These are phyloP conservation scores for Mythimna pallens DNA, from an alignment of 2,888 invertebrate genomes.

Conservation along the genomic window DNA sequence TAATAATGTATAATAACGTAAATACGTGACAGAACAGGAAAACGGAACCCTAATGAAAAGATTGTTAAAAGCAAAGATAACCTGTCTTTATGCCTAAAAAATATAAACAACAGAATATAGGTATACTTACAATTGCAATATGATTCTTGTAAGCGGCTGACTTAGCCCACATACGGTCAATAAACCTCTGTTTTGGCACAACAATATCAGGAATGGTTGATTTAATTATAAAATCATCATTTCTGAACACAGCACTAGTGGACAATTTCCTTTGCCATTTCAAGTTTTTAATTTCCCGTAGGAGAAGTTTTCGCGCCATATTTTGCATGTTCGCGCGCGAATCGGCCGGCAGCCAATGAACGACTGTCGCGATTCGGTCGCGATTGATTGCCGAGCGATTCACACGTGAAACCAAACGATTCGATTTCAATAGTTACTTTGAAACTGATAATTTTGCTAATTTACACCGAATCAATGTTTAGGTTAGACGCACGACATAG, in stretches of 20 bases:
- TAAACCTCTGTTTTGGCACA: constrained; percentile 77
- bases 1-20: no score
- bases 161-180: constrained; percentile 81
- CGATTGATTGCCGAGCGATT: constrained; percentile 64
- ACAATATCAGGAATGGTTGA: constrained; percentile 79
- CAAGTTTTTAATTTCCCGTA: constrained; percentile 80
- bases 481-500: not conserved
- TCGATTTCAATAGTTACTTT: constrained; percentile 46
- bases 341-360: constrained; percentile 59
- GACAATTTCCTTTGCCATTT: constrained; percentile 80
- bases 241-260: constrained; percentile 71
- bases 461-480: constrained; percentile 26
- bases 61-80: not conserved
- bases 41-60: not conserved
- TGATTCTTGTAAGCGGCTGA: constrained; percentile 77
- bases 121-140: constrained; percentile 81
- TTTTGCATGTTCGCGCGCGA: constrained; percentile 76
- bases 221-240: constrained; percentile 80
- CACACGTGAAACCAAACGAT: constrained; percentile 17
- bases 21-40: not conserved
- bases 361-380: constrained; percentile 52
- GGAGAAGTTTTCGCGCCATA: constrained; percentile 80
- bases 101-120: constrained; percentile 2
- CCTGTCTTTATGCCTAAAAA: not conserved
- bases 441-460: constrained; percentile 57